Evolutionary conservation across 1,140 invertebrate genomes (phyloP).

Genomic region (Gonatopus flavifemur): DNA sequence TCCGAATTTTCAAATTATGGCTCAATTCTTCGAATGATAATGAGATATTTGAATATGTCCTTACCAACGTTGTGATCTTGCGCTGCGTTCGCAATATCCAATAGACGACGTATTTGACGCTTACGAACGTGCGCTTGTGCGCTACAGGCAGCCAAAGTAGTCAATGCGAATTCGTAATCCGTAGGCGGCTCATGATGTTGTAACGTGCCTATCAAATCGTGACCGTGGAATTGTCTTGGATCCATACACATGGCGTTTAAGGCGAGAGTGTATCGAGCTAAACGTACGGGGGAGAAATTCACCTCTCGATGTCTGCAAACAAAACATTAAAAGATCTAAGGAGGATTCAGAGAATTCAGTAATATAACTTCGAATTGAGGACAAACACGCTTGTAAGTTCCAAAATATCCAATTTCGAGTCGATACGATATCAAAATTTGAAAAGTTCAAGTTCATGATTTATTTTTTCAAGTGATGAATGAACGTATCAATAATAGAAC

Average conservation of each 20-base stretch:
- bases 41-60: no score
- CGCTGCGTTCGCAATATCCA: conserved; percentile 76
- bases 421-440: no score
- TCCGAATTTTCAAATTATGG: no score
- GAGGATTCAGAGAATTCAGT: no score
- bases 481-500: no score
- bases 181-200: conserved; percentile 69
- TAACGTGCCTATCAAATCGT: conserved; percentile 73
- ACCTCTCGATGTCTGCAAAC: conserved; percentile 66
- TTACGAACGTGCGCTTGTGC: conserved; percentile 79
- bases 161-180: conserved; percentile 70
- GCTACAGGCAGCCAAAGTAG: conserved; percentile 71
- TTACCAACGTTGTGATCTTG: conserved; percentile 74
- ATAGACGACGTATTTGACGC: conserved; percentile 72
- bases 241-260: conserved; percentile 78
- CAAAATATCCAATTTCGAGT: no score
- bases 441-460: no score
- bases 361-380: no score
- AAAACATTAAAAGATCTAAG: no score
- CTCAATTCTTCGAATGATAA: no score
- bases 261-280: conserved; percentile 75
- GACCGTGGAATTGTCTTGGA: conserved; percentile 78
- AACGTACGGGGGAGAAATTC: conserved; percentile 70
- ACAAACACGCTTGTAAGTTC: no score
- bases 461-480: no score